Evolutionary conservation across 2,113 vertebrate genomes (phyloP).

Genomic region (Phalacrocorax brasilianus): DNA sequence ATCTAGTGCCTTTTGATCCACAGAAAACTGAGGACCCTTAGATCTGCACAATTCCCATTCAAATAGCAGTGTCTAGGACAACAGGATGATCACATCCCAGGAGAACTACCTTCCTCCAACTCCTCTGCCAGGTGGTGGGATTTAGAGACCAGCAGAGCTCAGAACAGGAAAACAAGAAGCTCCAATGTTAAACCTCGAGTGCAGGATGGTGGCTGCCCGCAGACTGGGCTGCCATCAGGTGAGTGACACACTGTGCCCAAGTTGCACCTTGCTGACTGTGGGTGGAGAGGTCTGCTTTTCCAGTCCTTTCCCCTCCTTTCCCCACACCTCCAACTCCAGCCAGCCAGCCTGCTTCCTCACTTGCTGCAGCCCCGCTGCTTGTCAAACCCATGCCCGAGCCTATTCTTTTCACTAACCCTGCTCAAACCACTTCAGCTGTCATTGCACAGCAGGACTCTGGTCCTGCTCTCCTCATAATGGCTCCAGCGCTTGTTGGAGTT

Average conservation of each 20-base stretch:
- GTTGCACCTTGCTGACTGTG: not conserved
- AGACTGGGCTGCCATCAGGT: not conserved
- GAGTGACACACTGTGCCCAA: not conserved
- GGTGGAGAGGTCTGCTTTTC: not conserved
- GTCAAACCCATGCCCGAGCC: rapidly evolving
- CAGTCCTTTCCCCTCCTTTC: not conserved
- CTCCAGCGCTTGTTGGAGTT: not conserved
- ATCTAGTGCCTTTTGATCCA: not conserved
- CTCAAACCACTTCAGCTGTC: not conserved
- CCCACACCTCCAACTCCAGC: not conserved
- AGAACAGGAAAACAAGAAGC: not conserved
- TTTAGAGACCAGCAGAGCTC: not conserved
- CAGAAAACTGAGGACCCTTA: not conserved
- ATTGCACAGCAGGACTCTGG: not conserved
- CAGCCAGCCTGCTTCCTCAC: not conserved
- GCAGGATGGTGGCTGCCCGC: not conserved
- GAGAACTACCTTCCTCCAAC: not conserved
- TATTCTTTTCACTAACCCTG: not conserved
- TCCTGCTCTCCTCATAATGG: not conserved
- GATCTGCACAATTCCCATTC: not conserved
- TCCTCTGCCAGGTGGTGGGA: not conserved
- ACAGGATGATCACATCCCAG: not conserved
- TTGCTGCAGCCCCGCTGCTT: not conserved
- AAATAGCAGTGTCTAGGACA: not conserved
- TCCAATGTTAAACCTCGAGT: rapidly evolving